These are phyloP conservation scores for Drosophila mulleri DNA, from an alignment of 2,888 invertebrate genomes.

Conservation along the genomic window DNA sequence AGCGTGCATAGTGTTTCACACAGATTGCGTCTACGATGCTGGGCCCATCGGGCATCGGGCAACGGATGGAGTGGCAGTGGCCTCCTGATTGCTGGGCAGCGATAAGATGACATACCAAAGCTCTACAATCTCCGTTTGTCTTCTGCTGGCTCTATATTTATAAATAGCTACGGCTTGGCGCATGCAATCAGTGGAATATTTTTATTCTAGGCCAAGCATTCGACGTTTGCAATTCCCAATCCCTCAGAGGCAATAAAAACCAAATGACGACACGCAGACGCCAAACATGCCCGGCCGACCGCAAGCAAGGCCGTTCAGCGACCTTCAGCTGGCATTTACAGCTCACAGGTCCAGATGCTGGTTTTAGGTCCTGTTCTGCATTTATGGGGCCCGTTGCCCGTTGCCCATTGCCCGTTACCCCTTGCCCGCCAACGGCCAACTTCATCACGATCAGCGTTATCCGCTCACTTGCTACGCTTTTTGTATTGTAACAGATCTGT, in stretches of 20 bases:
- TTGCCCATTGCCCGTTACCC: not conserved
- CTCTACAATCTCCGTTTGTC: conserved; percentile 47
- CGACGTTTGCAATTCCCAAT: conserved; percentile 54
- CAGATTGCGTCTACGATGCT: conserved; percentile 69
- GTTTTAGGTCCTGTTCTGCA: conserved; percentile 35
- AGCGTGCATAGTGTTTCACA: conserved; percentile 74
- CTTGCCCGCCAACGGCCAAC: conserved; percentile 5
- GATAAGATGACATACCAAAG: conserved; percentile 77
- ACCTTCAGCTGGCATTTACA: conserved; percentile 73
- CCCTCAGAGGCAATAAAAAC: conserved; percentile 66
- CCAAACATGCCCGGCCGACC: conserved; percentile 68
- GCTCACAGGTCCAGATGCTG: conserved; percentile 23
- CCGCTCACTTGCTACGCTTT: conserved; percentile 23
- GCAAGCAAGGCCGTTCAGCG: conserved; percentile 83
- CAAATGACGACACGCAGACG: conserved; percentile 79
- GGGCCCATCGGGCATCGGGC: conserved; percentile 16
- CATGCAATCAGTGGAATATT: conserved; percentile 77
- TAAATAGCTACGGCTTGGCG: conserved; percentile 68
- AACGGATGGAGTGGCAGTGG: conserved; percentile 11
- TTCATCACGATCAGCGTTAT: conserved; percentile 26
- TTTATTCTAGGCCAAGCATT: conserved; percentile 18
- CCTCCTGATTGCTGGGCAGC: conserved; percentile 65
- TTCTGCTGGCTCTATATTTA: conserved; percentile 53
- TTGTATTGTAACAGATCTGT: conserved; percentile 65
- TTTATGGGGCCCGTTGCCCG: conserved; percentile 26